A percentile compares a stretch with the other conserved stretches of the same genome.
Conservation (phyloP, 1,140 invertebrate species). For the Campoletis sonorensis region DNA sequence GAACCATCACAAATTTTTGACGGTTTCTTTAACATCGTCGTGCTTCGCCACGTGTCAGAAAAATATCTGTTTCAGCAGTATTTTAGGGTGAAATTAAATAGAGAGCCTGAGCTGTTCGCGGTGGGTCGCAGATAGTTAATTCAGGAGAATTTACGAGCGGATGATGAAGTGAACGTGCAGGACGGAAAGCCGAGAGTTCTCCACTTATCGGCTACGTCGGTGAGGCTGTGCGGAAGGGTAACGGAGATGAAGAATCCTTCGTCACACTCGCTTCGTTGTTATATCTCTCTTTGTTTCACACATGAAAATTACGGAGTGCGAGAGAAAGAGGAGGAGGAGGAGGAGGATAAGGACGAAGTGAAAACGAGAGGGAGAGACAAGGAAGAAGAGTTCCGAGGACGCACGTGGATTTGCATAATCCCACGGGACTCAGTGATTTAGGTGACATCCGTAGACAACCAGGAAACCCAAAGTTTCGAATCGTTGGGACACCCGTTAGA, state of each 20-base stretch:
- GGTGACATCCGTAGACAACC: conserved; percentile 45
- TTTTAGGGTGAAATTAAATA: not conserved
- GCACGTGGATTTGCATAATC: conserved; percentile 61
- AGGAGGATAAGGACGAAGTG: not conserved
- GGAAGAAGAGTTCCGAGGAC: conserved; percentile 20
- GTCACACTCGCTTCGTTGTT: conserved; percentile 1
- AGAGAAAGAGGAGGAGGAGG: not conserved
- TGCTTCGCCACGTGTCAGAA: not conserved
- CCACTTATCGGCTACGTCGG: conserved; percentile 41
- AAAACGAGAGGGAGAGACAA: not conserved
- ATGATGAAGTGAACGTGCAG: conserved; percentile 30
- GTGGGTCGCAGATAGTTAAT: conserved; percentile 25
- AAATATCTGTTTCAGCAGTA: not conserved
- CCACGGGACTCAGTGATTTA: conserved; percentile 55
- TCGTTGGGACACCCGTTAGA: conserved; percentile 15
- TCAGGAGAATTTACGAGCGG: conserved; percentile 35
- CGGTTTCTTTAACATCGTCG: not conserved
- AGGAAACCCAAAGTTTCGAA: conserved; percentile 29
- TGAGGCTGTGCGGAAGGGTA: conserved; percentile 16
- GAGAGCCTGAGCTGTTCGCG: not conserved
- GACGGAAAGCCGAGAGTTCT: conserved; percentile 38
- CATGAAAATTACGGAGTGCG: not conserved
- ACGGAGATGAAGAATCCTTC: not conserved
- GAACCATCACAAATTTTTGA: no score
- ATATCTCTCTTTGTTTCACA: conserved; percentile 8